phyloP scores from a whole-genome alignment of 1,140 invertebrate genomes.

The Penaeus indicus region DNA sequence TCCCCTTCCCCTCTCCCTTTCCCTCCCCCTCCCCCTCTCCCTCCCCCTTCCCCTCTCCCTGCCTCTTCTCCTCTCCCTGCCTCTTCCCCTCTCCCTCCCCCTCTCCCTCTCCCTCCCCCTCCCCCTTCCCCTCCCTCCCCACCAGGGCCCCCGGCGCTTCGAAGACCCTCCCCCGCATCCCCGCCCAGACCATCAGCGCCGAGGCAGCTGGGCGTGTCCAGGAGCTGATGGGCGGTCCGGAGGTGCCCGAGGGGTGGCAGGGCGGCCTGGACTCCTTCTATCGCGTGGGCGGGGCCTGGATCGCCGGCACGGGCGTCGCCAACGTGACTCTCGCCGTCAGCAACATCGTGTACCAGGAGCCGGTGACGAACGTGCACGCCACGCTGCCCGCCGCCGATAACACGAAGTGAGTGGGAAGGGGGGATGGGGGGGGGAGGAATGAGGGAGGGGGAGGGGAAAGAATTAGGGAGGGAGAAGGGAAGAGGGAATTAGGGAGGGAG shows the following conservation, averaged over 20 bases:
- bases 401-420: background rate
- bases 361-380: conserved; percentile 41
- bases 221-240: conserved; percentile 8
- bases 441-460: too few species aligned
- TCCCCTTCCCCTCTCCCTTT: too few species aligned
- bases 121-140: background rate
- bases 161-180: background rate
- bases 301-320: background rate
- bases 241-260: conserved; percentile 25
- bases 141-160: background rate
- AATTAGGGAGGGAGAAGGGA: too few species aligned
- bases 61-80: too few species aligned
- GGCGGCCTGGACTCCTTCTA: conserved; percentile 22
- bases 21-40: too few species aligned
- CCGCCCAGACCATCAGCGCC: background rate
- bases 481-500: too few species aligned
- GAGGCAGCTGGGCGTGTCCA: background rate
- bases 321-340: conserved; percentile 42
- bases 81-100: too few species aligned
- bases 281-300: conserved; percentile 32
- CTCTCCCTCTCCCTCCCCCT: too few species aligned
- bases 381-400: conserved; percentile 38
- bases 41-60: too few species aligned
- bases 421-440: too few species aligned
- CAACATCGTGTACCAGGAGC: conserved; percentile 1